Evolutionary conservation across 2,113 vertebrate species (phyloP).

Genomic region (Muntiacus reevesi): DNA sequence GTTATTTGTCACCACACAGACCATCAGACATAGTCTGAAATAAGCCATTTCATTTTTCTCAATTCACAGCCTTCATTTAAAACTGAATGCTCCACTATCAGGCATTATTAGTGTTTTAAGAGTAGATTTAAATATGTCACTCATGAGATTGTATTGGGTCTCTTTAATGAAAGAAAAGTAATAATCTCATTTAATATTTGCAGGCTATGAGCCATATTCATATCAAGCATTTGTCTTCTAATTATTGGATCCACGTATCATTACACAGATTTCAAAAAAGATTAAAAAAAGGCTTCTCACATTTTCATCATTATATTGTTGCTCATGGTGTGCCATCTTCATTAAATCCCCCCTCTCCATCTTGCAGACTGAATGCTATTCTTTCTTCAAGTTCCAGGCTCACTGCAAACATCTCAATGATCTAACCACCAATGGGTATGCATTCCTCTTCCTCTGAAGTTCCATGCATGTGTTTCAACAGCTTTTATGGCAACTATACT

Average conservation of each 20-base stretch:
- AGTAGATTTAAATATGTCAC: neutral
- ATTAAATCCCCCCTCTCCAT: neutral
- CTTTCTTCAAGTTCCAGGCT: neutral
- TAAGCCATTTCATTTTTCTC: slow-evolving; percentile 14
- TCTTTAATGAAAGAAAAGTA: slow-evolving; percentile 22
- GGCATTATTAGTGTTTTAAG: neutral
- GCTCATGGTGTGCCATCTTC: neutral
- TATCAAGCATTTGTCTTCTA: neutral
- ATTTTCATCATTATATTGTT: neutral
- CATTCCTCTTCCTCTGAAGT: neutral
- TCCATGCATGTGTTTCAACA: neutral
- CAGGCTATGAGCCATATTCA: neutral
- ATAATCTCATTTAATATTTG: slow-evolving; percentile 7
- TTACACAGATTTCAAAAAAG: neutral
- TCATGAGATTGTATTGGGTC: neutral
- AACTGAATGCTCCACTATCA: neutral
- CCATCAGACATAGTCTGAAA: neutral
- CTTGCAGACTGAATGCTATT: neutral
- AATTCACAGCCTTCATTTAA: neutral
- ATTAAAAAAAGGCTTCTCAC: neutral
- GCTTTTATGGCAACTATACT: neutral
- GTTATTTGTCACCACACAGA: neutral
- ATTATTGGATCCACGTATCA: neutral
- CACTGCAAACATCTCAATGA: neutral
- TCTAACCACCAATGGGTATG: neutral